Conservation (phyloP, 2,888 invertebrate genomes). For the Capitulum mitella region DNA sequence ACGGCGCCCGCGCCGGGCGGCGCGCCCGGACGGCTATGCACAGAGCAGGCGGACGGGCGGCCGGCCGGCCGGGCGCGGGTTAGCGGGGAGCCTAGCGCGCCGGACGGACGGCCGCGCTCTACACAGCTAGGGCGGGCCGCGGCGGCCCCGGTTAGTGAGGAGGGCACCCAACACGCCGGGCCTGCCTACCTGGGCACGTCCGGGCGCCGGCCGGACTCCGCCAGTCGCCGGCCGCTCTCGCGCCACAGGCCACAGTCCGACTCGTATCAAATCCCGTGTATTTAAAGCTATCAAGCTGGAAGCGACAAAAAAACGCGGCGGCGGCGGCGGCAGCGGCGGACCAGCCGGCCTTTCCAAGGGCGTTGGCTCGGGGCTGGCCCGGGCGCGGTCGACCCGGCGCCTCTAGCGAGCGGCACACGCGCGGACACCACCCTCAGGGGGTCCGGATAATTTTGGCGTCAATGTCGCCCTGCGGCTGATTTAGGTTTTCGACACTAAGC, state of each 20-base stretch:
- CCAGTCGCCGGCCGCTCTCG: neutral
- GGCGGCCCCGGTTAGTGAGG: neutral
- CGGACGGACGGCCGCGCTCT: neutral
- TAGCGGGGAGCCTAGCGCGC: neutral
- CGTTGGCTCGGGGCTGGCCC: too few species aligned
- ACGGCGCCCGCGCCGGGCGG: neutral
- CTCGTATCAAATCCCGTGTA: slow-evolving; percentile 3
- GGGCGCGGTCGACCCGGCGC: neutral
- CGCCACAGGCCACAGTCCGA: neutral
- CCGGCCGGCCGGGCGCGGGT: neutral
- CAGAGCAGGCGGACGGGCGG: neutral
- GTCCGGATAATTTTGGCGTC: neutral
- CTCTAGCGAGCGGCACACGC: neutral
- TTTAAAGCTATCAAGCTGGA: slow-evolving; percentile 17
- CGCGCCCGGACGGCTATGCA: neutral
- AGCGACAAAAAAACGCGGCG: neutral
- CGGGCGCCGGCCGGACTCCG: neutral
- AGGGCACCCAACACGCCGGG: neutral
- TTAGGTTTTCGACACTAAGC: slow-evolving; percentile 51
- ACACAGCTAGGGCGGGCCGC: neutral
- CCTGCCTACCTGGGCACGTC: neutral
- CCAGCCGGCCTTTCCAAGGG: neutral
- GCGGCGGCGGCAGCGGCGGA: neutral
- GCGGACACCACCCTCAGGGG: neutral
- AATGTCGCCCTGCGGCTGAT: slow-evolving; percentile 31